Percentiles rank a stretch among this genome's conserved stretches.
phyloP scores from a whole-genome alignment of 2,888 invertebrate species.

The Tryphoninae sp. region DNA sequence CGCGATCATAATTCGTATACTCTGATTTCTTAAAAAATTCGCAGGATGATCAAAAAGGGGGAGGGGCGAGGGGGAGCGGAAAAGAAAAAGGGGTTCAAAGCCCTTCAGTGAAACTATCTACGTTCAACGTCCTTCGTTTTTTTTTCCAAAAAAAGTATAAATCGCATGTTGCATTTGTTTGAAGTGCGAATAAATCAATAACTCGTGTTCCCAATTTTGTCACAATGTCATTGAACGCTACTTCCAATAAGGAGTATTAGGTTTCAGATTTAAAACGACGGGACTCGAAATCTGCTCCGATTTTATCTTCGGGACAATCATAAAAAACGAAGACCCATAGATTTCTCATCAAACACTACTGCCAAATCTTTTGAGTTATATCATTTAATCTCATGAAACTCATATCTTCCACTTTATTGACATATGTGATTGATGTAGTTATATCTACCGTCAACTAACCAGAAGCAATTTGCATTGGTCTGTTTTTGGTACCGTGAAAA shows the following conservation, averaged over 20 bases:
- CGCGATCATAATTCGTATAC: conserved; percentile 52
- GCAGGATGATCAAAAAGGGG: conserved; percentile 59
- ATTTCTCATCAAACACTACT: conserved; percentile 57
- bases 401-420: conserved; percentile 61
- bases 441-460: conserved; percentile 51
- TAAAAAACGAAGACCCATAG: conserved; percentile 59
- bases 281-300: conserved; percentile 58
- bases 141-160: conserved; percentile 61
- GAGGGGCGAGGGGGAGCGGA: conserved; percentile 66
- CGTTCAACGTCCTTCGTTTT: conserved; percentile 48
- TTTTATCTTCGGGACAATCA: conserved; percentile 54
- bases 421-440: conserved; percentile 59
- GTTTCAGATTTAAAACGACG: conserved; percentile 55
- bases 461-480: background rate
- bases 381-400: conserved; percentile 20
- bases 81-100: conserved; percentile 56
- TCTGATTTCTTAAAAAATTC: conserved; percentile 59
- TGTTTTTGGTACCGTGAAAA: background rate
- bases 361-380: conserved; percentile 53
- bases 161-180: conserved; percentile 62
- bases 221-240: conserved; percentile 32
- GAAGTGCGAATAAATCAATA: conserved; percentile 64
- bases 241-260: conserved; percentile 47
- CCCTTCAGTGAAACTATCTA: conserved; percentile 61
- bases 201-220: conserved; percentile 43